phyloP scores from a whole-genome alignment of 53 echinoderm and acorn worm genomes.

The Temnopleurus reevesii region DNA sequence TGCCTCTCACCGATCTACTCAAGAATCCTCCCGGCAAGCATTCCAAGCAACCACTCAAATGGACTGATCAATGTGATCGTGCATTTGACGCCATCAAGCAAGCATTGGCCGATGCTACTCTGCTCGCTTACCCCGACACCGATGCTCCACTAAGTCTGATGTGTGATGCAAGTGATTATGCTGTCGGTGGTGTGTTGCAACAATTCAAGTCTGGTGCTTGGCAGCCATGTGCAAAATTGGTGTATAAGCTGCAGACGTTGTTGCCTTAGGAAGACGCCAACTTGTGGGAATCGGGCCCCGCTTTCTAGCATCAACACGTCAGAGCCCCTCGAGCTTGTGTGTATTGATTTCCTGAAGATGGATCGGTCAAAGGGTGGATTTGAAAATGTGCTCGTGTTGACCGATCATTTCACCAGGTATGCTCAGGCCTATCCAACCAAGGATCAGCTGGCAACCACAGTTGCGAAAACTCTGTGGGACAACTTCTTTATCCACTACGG shows the following conservation, averaged over 20 bases:
- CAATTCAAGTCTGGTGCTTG: slow-evolving; percentile 39
- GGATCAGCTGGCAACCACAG: slow-evolving; percentile 71
- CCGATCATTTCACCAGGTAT: slow-evolving; percentile 75
- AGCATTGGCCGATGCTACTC: slow-evolving; percentile 36
- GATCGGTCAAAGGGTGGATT: too few relatives aligned
- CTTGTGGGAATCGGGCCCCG: too few relatives aligned
- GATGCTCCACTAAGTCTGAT: neutral
- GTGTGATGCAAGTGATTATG: slow-evolving; percentile 49
- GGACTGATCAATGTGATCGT: too few relatives aligned
- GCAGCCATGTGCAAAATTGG: too few relatives aligned
- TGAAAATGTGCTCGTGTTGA: slow-evolving; percentile 72
- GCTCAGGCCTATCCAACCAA: slow-evolving; percentile 67
- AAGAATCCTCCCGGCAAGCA: too few relatives aligned
- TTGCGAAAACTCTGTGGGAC: slow-evolving; percentile 64
- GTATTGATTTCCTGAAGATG: slow-evolving; percentile 49
- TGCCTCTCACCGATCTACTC: too few relatives aligned
- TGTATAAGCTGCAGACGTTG: too few relatives aligned
- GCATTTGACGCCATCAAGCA: too few relatives aligned
- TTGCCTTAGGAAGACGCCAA: too few relatives aligned
- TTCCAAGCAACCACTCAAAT: too few relatives aligned
- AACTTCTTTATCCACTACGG: slow-evolving; percentile 82
- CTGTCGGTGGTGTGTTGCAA: slow-evolving; percentile 55
- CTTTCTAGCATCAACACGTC: too few relatives aligned
- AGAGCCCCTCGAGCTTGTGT: slow-evolving; percentile 66
- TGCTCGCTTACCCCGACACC: slow-evolving; percentile 43